Evolutionary conservation across 2,113 vertebrate species (phyloP), one percentile per base, ranked within the genome.

Genomic region (Malurus cyaneus): DNA sequence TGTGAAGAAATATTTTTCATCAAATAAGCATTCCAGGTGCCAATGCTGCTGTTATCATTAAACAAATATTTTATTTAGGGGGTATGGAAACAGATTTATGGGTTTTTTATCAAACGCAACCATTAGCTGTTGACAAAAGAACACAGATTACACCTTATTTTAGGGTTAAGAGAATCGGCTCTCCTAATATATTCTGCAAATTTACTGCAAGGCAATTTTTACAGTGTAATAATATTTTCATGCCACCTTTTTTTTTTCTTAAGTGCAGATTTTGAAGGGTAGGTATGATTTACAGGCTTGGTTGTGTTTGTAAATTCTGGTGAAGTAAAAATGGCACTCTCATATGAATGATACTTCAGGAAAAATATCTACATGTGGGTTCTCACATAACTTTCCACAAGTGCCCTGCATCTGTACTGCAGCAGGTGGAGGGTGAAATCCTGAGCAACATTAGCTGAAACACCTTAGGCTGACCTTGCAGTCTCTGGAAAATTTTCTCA

Each of bases 31-130:
- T 93, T 94, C 67, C 83, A 56, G n/a, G 26, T 82, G 46, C 74
- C 44, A 18, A 36, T 77, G 41, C 46, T 88, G 54, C 72, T 88
- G 25, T 86, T 86, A 91, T 80, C 72, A 34, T 88, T 88, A 73
- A 86, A 73, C 42, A 95, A 96, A 93, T 94, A 83, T 50, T 94
- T 42, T 52, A 50, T 77, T 90, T 80, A 56, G 32, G 64, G 71
- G 59, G 54, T 57, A 52, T 83, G 67, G 83, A 88, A 93, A 56
- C 50, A 80, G 56, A 32, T 80, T 83, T 65, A 62, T 82, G 83
- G 86, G 6, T 53, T 80, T 50, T 94, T 86, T 61, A 88, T 79
- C 59, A 57, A 77, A 80, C 46, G 39, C 29, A 91, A 12, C 72
- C 60, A 52, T 81, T 89, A 87, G 65, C 47, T 89, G 21, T 84